These are phyloP conservation scores for Nothocercus nigrocapillus DNA, from an alignment of 2,113 vertebrate genomes.

Conservation along the genomic window DNA sequence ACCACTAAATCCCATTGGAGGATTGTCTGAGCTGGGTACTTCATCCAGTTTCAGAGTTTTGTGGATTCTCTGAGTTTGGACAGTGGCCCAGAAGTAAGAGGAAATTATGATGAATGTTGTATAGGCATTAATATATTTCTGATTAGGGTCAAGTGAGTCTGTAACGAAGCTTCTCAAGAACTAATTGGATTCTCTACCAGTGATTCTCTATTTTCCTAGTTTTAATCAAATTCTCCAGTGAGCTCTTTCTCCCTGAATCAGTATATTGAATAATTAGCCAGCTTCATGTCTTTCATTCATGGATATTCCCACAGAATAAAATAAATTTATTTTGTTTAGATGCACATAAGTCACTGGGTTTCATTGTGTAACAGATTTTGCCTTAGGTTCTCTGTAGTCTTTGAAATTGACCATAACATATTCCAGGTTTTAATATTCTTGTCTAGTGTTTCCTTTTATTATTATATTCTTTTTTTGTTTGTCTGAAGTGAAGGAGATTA, in stretches of 20 bases:
- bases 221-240: not conserved
- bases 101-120: not conserved
- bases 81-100: not conserved
- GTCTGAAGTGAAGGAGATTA: conserved; percentile 36
- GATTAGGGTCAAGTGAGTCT: not conserved
- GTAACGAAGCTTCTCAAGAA: not conserved
- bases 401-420: not conserved
- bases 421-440: not conserved
- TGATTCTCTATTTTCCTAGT: not conserved
- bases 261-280: not conserved
- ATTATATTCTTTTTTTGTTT: conserved; percentile 28
- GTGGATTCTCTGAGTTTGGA: not conserved
- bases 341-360: not conserved
- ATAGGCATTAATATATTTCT: fast-evolving
- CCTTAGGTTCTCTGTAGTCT: not conserved
- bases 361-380: not conserved
- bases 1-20: not conserved
- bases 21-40: not conserved
- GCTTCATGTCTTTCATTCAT: not conserved
- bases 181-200: not conserved
- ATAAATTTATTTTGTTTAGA: not conserved
- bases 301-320: not conserved
- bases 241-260: not conserved
- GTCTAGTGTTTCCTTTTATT: not conserved
- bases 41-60: not conserved